Evolutionary conservation across 2,888 invertebrate genomes (phyloP), one percentile per base, ranked within the genome.

Genomic region (Crossocerus cetratus): DNA sequence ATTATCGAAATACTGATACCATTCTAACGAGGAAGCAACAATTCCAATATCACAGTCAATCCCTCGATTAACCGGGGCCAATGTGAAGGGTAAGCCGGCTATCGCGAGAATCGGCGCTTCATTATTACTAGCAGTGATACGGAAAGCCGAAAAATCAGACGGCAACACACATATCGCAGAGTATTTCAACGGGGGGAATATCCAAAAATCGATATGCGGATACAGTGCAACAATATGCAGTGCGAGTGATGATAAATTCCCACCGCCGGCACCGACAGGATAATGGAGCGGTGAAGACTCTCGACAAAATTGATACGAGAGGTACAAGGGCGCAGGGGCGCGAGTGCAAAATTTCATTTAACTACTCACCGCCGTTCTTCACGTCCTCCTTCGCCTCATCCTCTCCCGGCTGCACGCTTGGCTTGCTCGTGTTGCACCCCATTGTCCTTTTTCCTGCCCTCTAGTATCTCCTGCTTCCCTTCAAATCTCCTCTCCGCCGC

Each of bases 361-460:
- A 71, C 89, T 89, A 71, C 89, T 89, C 84, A 89, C 89, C 89
- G 65, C 86, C 87, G 81, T 88, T 89, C 83, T 88, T 89, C 68
- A 78, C 84, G 71, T 86, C 88, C 74, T 87, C 87, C 78, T 88
- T 88, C 49, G 86, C 85, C 69, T 88, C 88, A 72, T 89, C 89
- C 42, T 85, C 88, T 14, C 86, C 89, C 85, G 86, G 90, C 86
- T 85, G 90, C 72, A 85, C 88, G 84, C 84, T 90, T 83, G 93
- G 93, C 88, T 93, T 93, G 87, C 93, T 93, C 61, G 93, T 93
- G 84, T 93, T 93, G 89, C 93, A 93, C 87, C 92, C 90, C 92
- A 93, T 91, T 80, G 87, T 86, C 89, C 89, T 69, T 84, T 44
- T 57, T 23, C 53, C 22, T 58, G 11, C 22, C 20, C 59, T 61